Evolutionary conservation across 1,140 invertebrate genomes (phyloP).

Genomic region (Archegozetes longisetosus): DNA sequence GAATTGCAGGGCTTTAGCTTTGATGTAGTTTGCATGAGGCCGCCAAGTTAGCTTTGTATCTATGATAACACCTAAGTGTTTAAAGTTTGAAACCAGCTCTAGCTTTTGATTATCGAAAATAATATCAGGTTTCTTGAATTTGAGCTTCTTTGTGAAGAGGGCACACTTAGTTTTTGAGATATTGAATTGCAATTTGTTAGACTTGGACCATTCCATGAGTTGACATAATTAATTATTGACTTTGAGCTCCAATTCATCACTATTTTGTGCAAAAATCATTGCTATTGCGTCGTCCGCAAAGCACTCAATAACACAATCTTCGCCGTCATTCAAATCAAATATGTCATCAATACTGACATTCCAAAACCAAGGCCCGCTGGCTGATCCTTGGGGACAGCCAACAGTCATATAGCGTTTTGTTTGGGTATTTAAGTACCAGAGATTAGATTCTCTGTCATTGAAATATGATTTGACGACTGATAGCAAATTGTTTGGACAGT

Average conservation of each 20-base stretch:
- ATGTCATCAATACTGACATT: background rate
- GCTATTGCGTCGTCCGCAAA: background rate
- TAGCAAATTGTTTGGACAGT: background rate
- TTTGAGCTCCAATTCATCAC: background rate
- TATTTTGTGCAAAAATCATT: background rate
- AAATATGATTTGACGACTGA: background rate
- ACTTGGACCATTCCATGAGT: background rate
- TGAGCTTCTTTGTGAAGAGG: too few relatives aligned
- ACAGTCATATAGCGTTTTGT: background rate
- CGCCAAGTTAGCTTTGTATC: background rate
- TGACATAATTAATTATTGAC: background rate
- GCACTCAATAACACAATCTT: background rate
- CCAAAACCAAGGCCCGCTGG: background rate
- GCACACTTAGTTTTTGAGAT: background rate
- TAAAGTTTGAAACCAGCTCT: background rate
- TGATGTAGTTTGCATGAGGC: too few relatives aligned
- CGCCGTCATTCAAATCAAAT: background rate
- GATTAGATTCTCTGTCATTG: background rate
- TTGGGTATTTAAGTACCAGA: background rate
- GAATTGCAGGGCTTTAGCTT: background rate
- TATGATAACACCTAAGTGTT: background rate
- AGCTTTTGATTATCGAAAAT: background rate
- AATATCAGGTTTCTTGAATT: too few relatives aligned
- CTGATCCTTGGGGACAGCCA: slow-evolving; percentile 1
- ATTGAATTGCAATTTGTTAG: background rate